Percentiles rank a stretch among this genome's conserved stretches.
Evolutionary conservation across 2,888 invertebrate species (phyloP).

Genomic region (Cenopis cana): DNA sequence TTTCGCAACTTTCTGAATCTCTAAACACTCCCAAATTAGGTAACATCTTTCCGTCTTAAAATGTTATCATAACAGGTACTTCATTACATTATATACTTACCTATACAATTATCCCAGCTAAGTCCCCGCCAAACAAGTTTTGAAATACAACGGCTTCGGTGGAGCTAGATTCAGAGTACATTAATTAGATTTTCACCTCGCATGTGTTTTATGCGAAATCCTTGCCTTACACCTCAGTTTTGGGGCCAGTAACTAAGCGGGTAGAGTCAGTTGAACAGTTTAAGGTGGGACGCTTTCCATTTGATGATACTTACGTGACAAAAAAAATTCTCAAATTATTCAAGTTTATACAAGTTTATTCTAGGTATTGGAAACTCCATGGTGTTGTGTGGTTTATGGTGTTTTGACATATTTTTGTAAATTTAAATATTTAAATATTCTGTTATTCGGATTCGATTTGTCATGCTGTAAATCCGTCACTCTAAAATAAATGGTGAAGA

Average conservation of each 20-base stretch:
- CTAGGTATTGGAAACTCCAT: no score
- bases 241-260: slow-evolving; percentile 6
- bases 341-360: no score
- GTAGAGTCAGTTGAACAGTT: neutral
- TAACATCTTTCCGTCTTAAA: neutral
- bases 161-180: slow-evolving; percentile 23
- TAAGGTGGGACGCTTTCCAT: no score
- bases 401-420: no score
- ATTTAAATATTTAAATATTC: no score
- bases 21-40: neutral
- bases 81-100: neutral
- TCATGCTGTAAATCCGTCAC: no score
- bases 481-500: no score
- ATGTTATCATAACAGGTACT: neutral
- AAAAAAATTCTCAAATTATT: no score
- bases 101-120: neutral
- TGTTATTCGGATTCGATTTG: no score
- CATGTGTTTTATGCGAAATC: slow-evolving; percentile 35
- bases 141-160: slow-evolving; percentile 22
- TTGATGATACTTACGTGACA: no score
- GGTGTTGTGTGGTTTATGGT: no score
- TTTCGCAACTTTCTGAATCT: no score
- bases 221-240: slow-evolving; percentile 32
- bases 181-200: slow-evolving; percentile 36
- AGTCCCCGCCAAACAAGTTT: slow-evolving; percentile 1